phyloP scores from a whole-genome alignment of 2,797 vertebrate genomes.

The Semaprochilodus insignis region DNA sequence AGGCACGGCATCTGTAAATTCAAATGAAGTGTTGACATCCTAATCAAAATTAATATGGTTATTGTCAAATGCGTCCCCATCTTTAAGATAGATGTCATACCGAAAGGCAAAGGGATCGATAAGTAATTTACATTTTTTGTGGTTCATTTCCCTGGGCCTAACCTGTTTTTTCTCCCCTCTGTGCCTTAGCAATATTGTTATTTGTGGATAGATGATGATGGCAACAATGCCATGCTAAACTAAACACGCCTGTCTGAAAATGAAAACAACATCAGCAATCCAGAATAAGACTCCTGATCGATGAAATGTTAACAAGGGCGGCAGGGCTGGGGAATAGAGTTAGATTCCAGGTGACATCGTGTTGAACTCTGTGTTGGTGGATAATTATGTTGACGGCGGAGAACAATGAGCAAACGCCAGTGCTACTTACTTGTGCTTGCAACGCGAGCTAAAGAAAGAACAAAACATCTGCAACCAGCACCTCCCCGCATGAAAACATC shows the following conservation, averaged over 20 bases:
- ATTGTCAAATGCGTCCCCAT: conserved; percentile 41
- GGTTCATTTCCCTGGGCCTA: conserved; percentile 52
- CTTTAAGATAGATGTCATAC: conserved; percentile 45
- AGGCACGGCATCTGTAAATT: conserved; percentile 39
- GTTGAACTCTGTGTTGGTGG: neutral
- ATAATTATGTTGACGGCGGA: neutral
- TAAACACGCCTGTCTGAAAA: conserved; percentile 28
- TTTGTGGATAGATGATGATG: conserved; percentile 43
- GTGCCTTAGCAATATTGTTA: conserved; percentile 37
- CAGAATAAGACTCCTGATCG: conserved; percentile 12
- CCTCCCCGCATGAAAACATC: conserved; percentile 25
- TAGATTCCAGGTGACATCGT: conserved; percentile 4
- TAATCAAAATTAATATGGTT: conserved; percentile 49
- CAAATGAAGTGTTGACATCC: conserved; percentile 34
- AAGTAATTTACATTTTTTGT: conserved; percentile 60
- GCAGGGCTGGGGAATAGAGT: neutral
- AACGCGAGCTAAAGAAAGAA: neutral
- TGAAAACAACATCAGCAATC: neutral
- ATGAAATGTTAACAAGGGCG: conserved; percentile 17
- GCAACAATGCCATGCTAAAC: conserved; percentile 34
- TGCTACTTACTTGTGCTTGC: neutral
- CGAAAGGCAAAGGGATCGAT: conserved; percentile 51
- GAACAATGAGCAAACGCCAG: neutral
- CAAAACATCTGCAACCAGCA: neutral
- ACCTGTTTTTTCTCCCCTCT: conserved; percentile 5